These are phyloP conservation scores for Takifugu rubripes DNA, from an alignment of 2,797 vertebrate genomes.

Conservation along the genomic window DNA sequence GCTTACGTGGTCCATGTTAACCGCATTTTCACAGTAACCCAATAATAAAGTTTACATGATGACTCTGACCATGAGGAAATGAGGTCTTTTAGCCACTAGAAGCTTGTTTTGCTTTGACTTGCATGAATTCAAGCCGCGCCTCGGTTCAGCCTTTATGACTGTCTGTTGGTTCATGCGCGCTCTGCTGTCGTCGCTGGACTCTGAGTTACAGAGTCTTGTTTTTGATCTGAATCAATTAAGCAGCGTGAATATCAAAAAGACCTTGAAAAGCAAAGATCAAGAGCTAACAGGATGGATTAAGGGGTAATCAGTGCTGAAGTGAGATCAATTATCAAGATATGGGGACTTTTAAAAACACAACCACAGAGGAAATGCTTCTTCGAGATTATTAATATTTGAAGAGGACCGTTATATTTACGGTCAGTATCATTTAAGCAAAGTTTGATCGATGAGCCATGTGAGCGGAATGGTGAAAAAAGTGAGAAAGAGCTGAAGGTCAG, in stretches of 20 bases:
- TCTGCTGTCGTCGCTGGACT: not conserved
- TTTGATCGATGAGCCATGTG: conserved; percentile 60
- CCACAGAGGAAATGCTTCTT: no score
- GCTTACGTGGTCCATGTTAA: conserved; percentile 34
- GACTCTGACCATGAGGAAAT: conserved; percentile 15
- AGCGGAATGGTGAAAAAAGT: conserved; percentile 58
- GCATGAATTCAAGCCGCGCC: conserved; percentile 9
- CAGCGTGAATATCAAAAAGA: no score
- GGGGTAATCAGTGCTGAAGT: no score
- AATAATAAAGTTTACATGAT: conserved; percentile 32
- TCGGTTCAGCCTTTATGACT: conserved; percentile 3
- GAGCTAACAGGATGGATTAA: no score
- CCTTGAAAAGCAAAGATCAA: no score
- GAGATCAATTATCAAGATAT: no score
- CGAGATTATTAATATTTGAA: no score
- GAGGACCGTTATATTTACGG: no score
- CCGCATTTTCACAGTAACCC: conserved; percentile 25
- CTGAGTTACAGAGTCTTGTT: not conserved
- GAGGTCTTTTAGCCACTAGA: conserved; percentile 1
- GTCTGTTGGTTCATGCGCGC: conserved; percentile 6
- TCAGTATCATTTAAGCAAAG: not conserved
- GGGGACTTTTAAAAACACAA: no score
- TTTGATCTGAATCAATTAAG: no score
- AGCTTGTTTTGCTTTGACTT: not conserved
- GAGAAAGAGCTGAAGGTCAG: conserved; percentile 67